A percentile compares a stretch with the other conserved stretches of the same genome.
Conservation (phyloP, 2,888 invertebrate species). For the Caenorhabditis sp. region DNA sequence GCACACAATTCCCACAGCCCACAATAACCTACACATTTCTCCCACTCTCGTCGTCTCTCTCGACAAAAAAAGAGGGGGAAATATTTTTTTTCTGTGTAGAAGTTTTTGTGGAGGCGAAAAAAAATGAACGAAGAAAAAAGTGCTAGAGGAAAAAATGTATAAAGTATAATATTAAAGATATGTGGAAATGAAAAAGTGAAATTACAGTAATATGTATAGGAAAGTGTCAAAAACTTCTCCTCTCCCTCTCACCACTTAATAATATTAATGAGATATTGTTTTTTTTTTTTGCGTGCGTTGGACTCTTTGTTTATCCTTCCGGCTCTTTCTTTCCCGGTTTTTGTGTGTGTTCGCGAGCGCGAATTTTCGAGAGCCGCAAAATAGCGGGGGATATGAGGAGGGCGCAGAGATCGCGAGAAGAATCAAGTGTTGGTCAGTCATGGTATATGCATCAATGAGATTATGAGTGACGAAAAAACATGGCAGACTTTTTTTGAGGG, state of each 20-base stretch:
- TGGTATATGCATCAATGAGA: not conserved
- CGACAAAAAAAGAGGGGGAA: not conserved
- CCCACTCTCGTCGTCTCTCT: not conserved
- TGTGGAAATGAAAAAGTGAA: not conserved
- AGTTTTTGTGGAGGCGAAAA: conserved; percentile 4
- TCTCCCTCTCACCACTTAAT: not conserved
- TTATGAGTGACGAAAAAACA: conserved; percentile 2
- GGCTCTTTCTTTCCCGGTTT: not conserved
- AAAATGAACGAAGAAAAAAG: conserved; percentile 13
- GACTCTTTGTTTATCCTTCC: not conserved
- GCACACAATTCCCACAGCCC: conserved; percentile 10
- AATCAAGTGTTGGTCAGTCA: not conserved
- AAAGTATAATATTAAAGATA: conserved; percentile 7
- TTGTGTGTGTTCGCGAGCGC: not conserved
- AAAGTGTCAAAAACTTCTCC: not conserved
- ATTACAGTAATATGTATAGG: not conserved
- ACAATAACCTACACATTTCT: not conserved
- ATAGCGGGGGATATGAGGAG: not conserved
- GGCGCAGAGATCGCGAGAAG: not conserved
- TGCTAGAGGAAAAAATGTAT: conserved; percentile 23
- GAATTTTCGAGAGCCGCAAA: not conserved
- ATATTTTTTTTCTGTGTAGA: not conserved
- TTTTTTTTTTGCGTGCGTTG: not conserved
- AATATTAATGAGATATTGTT: not conserved
- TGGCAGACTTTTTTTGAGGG: not conserved